Conservation (phyloP, 2,797 vertebrate genomes). For the Protonibea diacanthus region DNA sequence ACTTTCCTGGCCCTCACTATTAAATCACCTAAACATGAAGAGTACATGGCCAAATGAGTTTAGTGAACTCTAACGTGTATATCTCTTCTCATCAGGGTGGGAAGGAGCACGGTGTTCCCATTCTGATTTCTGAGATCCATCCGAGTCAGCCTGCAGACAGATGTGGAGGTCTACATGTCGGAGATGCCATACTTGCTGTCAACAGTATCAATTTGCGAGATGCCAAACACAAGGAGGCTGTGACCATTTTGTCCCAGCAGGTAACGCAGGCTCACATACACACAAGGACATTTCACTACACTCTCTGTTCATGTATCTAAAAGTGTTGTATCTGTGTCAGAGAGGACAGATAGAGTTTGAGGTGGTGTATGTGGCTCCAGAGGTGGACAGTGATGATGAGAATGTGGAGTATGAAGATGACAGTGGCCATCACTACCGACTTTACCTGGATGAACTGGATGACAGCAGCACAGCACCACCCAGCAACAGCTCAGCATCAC, state of each 20-base stretch:
- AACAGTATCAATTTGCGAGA: constrained; percentile 98
- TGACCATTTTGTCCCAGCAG: constrained; percentile 98
- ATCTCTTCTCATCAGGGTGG: constrained; percentile 88
- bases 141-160: constrained; percentile 94
- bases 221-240: constrained; percentile 98
- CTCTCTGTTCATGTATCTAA: background rate
- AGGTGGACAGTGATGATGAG: constrained; percentile 98
- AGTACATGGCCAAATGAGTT: background rate
- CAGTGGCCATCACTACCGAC: constrained; percentile 95
- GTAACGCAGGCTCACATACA: constrained; percentile 67
- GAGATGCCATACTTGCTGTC: constrained; percentile 96
- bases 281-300: background rate
- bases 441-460: constrained; percentile 97
- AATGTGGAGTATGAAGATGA: constrained; percentile 99
- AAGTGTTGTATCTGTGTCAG: constrained; percentile 75
- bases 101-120: constrained; percentile 98
- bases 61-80: background rate
- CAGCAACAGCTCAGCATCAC: constrained; percentile 84
- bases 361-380: constrained; percentile 98
- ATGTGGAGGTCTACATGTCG: constrained; percentile 96
- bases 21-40: background rate
- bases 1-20: background rate
- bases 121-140: constrained; percentile 98
- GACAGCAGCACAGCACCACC: constrained; percentile 83
- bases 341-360: constrained; percentile 98